Conservation (phyloP, 2,797 vertebrate species). For the Lithobates sylvaticus region DNA sequence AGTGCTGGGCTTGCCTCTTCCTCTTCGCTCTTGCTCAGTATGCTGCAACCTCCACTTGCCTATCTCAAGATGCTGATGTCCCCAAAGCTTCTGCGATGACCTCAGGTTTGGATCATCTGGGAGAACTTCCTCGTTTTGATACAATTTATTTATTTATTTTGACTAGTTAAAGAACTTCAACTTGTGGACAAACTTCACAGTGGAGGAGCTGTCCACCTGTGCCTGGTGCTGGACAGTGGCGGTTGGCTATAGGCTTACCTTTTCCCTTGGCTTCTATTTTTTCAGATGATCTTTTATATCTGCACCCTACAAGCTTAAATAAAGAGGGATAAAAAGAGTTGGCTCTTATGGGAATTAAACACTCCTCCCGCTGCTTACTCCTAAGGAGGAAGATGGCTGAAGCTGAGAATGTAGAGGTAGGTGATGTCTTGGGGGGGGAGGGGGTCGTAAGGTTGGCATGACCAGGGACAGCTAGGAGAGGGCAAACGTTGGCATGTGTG, state of each 20-base stretch:
- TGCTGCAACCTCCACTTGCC: neutral
- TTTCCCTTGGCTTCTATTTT: neutral
- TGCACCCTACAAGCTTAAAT: neutral
- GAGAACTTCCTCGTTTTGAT: neutral
- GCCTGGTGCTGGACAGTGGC: too few species aligned
- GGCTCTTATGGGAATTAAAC: constrained; percentile 97
- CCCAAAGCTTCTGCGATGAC: neutral
- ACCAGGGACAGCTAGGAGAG: neutral
- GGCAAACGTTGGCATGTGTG: neutral
- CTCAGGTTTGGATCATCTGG: constrained; percentile 20
- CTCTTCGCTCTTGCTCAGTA: neutral
- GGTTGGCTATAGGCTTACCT: neutral
- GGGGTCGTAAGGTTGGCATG: neutral
- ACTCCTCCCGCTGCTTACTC: constrained; percentile 98
- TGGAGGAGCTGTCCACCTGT: neutral
- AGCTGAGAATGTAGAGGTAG: constrained; percentile 91
- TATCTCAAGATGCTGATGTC: neutral
- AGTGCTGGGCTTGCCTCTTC: constrained; percentile 2
- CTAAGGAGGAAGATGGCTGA: constrained; percentile 98
- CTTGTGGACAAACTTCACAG: constrained; percentile 11
- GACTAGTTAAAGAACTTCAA: constrained; percentile 17
- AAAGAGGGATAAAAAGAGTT: constrained; percentile 63
- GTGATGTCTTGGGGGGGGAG: constrained; percentile 57
- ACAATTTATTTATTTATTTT: neutral
- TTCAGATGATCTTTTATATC: neutral